Evolutionary conservation across 2,797 vertebrate species (phyloP).

Genomic region (Acipenser transmontanus): DNA sequence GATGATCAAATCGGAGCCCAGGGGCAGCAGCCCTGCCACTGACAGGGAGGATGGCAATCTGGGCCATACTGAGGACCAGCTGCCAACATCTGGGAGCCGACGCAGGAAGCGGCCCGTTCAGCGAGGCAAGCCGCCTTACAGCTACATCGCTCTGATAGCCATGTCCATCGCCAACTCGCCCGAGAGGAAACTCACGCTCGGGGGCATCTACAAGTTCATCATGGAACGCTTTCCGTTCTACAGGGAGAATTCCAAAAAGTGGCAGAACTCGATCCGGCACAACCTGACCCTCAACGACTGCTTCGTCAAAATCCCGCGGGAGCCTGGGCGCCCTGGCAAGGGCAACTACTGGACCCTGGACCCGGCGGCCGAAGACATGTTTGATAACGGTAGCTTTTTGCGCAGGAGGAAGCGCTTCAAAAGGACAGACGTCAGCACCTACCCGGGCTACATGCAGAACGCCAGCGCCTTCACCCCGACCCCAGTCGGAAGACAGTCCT

Average conservation of each 20-base stretch:
- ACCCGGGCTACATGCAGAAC: slow-evolving; percentile 76
- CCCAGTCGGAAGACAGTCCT: slow-evolving; percentile 57
- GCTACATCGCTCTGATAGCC: slow-evolving; percentile 94
- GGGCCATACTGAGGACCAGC: slow-evolving; percentile 57
- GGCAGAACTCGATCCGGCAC: slow-evolving; percentile 84
- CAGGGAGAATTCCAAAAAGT: slow-evolving; percentile 91
- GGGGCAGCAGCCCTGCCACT: slow-evolving; percentile 49
- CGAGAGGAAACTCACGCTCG: slow-evolving; percentile 87
- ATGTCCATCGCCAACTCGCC: slow-evolving; percentile 94
- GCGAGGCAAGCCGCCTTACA: slow-evolving; percentile 92
- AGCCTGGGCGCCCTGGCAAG: slow-evolving; percentile 83
- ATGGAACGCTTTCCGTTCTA: slow-evolving; percentile 95
- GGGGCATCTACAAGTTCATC: slow-evolving; percentile 95
- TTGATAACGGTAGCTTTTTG: slow-evolving; percentile 82
- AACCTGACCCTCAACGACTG: slow-evolving; percentile 84
- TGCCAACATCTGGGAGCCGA: slow-evolving; percentile 57
- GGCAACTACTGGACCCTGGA: slow-evolving; percentile 91
- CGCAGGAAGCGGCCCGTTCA: slow-evolving; percentile 86
- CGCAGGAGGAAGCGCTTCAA: slow-evolving; percentile 77
- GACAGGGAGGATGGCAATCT: slow-evolving; percentile 46
- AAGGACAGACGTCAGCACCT: slow-evolving; percentile 80
- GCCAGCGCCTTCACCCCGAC: slow-evolving; percentile 75
- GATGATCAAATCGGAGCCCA: slow-evolving; percentile 66
- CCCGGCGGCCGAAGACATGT: slow-evolving; percentile 90
- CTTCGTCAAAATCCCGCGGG: slow-evolving; percentile 85